A percentile compares a stretch with the other conserved stretches of the same genome.
Evolutionary conservation across 2,888 invertebrate species (phyloP).

Genomic region (Tipula confusa): DNA sequence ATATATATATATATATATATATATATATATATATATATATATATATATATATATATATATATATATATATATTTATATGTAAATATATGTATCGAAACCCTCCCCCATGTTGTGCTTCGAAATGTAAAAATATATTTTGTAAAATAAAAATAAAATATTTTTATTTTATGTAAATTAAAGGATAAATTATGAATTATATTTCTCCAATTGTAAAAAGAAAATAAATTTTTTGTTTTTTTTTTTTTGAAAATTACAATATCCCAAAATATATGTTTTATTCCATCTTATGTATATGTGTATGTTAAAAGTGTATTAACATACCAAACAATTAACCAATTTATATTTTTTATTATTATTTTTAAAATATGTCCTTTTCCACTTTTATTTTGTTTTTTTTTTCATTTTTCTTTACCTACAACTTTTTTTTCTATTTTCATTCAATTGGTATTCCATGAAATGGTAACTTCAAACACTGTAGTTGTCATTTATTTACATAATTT

Average conservation of each 20-base stretch:
- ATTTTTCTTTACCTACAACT: not conserved
- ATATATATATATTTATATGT: too few relatives aligned
- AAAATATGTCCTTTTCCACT: not conserved
- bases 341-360: not conserved
- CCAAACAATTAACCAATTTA: not conserved
- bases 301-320: conserved; percentile 13
- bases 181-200: conserved; percentile 12
- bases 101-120: not conserved
- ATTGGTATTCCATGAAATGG: not conserved
- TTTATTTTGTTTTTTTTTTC: not conserved
- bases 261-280: not conserved
- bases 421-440: not conserved
- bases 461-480: not conserved
- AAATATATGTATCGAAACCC: too few relatives aligned
- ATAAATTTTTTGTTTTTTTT: not conserved
- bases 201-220: conserved; percentile 3
- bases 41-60: too few relatives aligned
- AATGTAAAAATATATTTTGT: not conserved
- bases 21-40: too few relatives aligned
- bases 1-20: not conserved
- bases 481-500: not conserved
- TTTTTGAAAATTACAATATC: not conserved
- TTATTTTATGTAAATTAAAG: conserved; percentile 12
- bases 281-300: not conserved
- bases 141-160: not conserved